Base-by-base conservation (phyloP, 2,888 invertebrate genomes). In the Laothoe populi region DNA sequence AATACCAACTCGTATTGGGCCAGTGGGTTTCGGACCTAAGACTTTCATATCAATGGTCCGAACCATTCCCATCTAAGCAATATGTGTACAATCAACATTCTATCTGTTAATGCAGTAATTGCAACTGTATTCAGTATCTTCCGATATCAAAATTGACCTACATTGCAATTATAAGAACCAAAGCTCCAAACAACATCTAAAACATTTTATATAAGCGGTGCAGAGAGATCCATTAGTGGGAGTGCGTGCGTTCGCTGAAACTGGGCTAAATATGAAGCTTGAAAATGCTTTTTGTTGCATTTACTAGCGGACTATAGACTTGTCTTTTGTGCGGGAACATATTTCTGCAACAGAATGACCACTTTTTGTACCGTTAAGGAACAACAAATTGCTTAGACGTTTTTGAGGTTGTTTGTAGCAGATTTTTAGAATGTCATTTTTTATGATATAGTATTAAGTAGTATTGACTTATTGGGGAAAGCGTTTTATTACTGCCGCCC, bases 251-350 rank as follows among this genome's bases (percentile, higher is more conserved):
- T 53, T 53, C 53, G 11, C n/a, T 53, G 35, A 31, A 53, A 53
- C 53, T 35, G 19, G 53, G 53, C 35, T 53, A 53, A 53, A 53
- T 53, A 53, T 53, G 53, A 53, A 35, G 53, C 53, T 53, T 53
- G 4, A 53, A 16, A 31, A 53, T 53, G 35, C 31, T 53, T 53
- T 53, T 35, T 53, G 53, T 53, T 21, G 53, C 53, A 35, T 53
- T 31, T 31, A 31, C 49, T 31, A 4, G 19, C 16, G 49, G 19
- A 31, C 49, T 19, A 19, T 53, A 53, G 49, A 31, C 31, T 16
- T 31, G 49, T 53, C 49, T 53, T 31, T 53, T 53, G 49, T 53
- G 49, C n/a, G 26, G 26, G 10, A 31, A 42, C 42, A 58, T 42
- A 40, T 24, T 13, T 38, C 40, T 26, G 24, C 31, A 19, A 31